Percentiles rank a stretch among this genome's conserved stretches.
Evolutionary conservation across 2,113 vertebrate genomes (phyloP).

Genomic region (Rutilus rutilus): DNA sequence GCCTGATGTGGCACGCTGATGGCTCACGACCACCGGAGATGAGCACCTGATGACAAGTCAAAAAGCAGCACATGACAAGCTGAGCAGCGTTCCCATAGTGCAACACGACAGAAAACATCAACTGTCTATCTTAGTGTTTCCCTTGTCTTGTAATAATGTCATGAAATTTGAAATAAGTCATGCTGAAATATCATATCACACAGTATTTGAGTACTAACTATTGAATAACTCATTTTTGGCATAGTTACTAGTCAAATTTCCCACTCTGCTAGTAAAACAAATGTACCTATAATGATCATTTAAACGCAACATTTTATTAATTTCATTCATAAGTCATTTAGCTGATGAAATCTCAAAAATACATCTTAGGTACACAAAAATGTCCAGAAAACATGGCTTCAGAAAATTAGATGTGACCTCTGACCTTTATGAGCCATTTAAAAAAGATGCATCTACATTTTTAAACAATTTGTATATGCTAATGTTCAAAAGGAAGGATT

Average conservation of each 20-base stretch:
- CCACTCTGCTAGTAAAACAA: not conserved
- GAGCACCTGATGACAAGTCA: slow-evolving; percentile 72
- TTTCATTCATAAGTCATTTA: not conserved
- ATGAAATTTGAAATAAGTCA: not conserved
- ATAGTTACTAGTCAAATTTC: not conserved
- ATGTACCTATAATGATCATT: not conserved
- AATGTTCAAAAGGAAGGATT: too few relatives aligned
- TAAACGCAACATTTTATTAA: not conserved
- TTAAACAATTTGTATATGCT: too few relatives aligned
- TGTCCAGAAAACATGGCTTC: not conserved
- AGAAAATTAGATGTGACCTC: not conserved
- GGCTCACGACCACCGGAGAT: slow-evolving; percentile 68
- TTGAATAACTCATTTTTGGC: not conserved
- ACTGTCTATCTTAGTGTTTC: not conserved
- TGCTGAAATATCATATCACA: not conserved
- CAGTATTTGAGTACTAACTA: not conserved
- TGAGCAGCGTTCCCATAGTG: slow-evolving; percentile 55
- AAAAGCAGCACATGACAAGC: slow-evolving; percentile 75
- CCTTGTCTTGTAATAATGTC: too few relatives aligned
- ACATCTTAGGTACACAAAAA: not conserved
- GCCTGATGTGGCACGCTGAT: slow-evolving; percentile 77
- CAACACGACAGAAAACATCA: slow-evolving; percentile 11
- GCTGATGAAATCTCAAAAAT: not conserved
- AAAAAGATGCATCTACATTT: not conserved
- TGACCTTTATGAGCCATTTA: not conserved